Conservation (phyloP, 2,888 invertebrate genomes). For the Rhabditoides inermis region DNA sequence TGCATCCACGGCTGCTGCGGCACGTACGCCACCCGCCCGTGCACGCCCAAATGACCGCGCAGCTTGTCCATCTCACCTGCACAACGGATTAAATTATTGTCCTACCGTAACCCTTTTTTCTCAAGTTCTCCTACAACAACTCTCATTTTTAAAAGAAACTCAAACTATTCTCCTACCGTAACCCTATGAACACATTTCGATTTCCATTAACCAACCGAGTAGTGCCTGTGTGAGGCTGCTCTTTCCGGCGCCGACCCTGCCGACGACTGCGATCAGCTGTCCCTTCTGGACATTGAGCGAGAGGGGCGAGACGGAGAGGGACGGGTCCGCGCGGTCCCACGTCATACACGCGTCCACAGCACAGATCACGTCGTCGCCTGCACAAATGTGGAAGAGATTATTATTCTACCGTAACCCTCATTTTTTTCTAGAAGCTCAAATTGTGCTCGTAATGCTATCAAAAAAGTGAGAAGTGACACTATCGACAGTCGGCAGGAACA, state of each 20-base stretch:
- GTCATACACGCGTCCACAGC: slow-evolving; percentile 31
- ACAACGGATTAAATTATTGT: slow-evolving; percentile 1
- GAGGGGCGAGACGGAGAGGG: slow-evolving; percentile 55
- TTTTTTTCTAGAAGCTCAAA: too few relatives aligned
- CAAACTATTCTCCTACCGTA: not conserved
- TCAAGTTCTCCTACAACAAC: not conserved
- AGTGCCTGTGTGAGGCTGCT: slow-evolving; percentile 67
- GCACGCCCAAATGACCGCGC: slow-evolving; percentile 34
- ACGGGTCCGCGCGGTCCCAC: slow-evolving; percentile 36
- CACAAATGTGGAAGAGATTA: slow-evolving; percentile 5
- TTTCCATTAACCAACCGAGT: slow-evolving; percentile 24
- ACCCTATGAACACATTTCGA: not conserved
- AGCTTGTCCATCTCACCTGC: slow-evolving; percentile 62
- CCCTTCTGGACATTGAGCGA: slow-evolving; percentile 58
- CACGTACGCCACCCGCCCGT: slow-evolving; percentile 70
- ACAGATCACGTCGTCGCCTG: slow-evolving; percentile 37
- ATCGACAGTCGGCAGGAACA: too few relatives aligned
- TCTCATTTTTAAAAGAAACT: not conserved
- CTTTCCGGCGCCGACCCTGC: slow-evolving; percentile 50
- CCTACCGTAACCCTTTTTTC: not conserved
- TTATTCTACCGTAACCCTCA: not conserved
- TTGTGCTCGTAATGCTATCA: too few relatives aligned
- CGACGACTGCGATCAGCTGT: slow-evolving; percentile 44
- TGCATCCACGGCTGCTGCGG: slow-evolving; percentile 98
- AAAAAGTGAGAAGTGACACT: too few relatives aligned